A percentile compares a stretch with the other conserved stretches of the same genome.
Conservation (phyloP, 92 coral and sea anemone genomes). For the Parazoanthus swiftii region DNA sequence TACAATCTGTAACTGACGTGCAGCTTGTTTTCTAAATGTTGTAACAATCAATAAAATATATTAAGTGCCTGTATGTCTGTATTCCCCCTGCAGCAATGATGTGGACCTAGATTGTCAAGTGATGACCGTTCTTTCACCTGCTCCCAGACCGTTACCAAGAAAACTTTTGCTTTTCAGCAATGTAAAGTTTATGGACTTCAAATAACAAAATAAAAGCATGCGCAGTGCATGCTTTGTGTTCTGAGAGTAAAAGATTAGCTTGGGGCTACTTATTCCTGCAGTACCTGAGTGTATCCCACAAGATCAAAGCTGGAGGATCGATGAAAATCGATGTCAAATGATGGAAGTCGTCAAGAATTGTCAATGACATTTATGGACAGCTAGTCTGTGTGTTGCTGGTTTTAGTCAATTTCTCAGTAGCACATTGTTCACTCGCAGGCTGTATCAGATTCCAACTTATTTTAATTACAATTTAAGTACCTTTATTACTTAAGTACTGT, state of each 20-base stretch:
- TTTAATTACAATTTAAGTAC: no score
- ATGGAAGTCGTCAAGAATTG: no score
- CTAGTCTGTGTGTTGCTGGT: no score
- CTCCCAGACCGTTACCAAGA: constrained; percentile 97
- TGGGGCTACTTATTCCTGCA: no score
- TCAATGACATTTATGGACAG: no score
- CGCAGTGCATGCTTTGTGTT: no score
- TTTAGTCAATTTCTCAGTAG: no score
- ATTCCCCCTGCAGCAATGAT: constrained; percentile 68
- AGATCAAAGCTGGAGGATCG: background rate
- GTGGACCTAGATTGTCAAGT: constrained; percentile 91
- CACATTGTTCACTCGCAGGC: no score
- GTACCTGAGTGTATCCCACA: background rate
- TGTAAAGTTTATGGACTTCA: constrained; percentile 98
- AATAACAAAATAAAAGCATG: no score
- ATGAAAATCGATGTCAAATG: no score
- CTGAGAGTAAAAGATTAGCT: background rate
- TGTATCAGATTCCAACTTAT: no score
- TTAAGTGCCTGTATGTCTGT: background rate
- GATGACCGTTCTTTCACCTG: constrained; percentile 96
- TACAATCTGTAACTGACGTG: background rate
- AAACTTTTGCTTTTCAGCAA: constrained; percentile 83
- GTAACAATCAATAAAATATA: background rate
- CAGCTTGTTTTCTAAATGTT: background rate
- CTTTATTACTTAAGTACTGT: no score